A percentile compares a stretch with the other conserved stretches of the same genome.
Evolutionary conservation across 2,113 vertebrate genomes (phyloP).

Genomic region (Thalassarche chlororhynchos): DNA sequence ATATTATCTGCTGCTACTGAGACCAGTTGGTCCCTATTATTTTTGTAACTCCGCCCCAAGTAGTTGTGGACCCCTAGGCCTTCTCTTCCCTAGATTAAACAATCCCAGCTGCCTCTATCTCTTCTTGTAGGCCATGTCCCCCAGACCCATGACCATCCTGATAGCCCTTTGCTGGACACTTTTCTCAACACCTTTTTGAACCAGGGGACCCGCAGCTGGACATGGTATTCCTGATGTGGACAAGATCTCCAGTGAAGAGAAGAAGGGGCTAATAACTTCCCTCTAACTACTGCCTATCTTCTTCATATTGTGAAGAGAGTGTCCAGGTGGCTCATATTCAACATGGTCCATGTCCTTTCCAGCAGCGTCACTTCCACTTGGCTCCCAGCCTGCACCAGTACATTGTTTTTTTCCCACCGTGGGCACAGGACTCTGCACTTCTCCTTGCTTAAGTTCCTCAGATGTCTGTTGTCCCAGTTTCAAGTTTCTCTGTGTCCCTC

Average conservation of each 20-base stretch:
- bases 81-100: not conserved
- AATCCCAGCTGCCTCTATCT: not conserved
- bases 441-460: not conserved
- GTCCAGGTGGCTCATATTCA: not conserved
- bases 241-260: not conserved
- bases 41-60: not conserved
- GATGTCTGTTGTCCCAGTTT: not conserved
- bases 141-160: not conserved
- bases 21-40: not conserved
- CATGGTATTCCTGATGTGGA: not conserved
- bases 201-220: not conserved
- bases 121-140: not conserved
- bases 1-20: not conserved
- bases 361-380: not conserved
- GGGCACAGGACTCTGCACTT: not conserved
- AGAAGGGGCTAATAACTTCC: not conserved
- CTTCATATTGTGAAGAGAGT: not conserved
- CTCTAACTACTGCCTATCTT: not conserved
- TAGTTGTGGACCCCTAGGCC: not conserved
- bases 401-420: not conserved
- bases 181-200: not conserved
- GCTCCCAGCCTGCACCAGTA: not conserved
- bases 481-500: not conserved
- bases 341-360: not conserved
- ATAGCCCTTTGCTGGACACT: not conserved